Percentiles rank a stretch among this genome's conserved stretches.
Evolutionary conservation across 2,113 vertebrate species (phyloP).

Genomic region (Isurus oxyrinchus): DNA sequence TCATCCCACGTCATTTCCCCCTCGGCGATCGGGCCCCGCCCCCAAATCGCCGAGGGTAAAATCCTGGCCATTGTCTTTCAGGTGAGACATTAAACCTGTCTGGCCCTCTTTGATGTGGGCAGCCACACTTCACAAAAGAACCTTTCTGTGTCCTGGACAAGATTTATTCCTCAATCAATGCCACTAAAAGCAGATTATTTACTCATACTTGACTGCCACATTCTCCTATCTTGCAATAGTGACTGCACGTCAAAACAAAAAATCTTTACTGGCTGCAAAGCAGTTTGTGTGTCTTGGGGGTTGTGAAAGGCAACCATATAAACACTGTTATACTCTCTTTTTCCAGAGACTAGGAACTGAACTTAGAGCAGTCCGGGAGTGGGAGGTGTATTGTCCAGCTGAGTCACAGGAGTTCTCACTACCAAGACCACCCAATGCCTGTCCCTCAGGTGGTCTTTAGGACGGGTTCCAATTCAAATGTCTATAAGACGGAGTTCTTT

Average conservation of each 20-base stretch:
- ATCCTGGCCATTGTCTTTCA: not conserved
- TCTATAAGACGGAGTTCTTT: not conserved
- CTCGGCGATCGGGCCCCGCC: too few species aligned
- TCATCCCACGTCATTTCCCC: too few species aligned
- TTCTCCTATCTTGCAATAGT: not conserved
- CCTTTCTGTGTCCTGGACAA: not conserved
- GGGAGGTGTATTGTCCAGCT: not conserved
- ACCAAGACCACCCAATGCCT: not conserved
- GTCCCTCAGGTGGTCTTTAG: not conserved
- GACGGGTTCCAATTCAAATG: slow-evolving; percentile 2
- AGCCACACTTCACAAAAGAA: too few species aligned
- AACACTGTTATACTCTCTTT: not conserved
- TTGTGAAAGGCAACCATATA: not conserved
- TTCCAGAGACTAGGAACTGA: not conserved
- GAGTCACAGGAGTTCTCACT: not conserved
- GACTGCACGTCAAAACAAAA: not conserved
- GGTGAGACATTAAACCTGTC: not conserved
- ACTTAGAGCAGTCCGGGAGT: not conserved
- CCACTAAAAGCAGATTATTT: not conserved
- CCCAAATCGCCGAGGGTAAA: too few species aligned
- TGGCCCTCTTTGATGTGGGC: not conserved
- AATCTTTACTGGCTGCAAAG: not conserved
- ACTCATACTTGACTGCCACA: not conserved
- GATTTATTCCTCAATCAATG: not conserved
- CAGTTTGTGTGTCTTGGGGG: too few species aligned